Evolutionary conservation across 2,888 invertebrate genomes (phyloP), one percentile per base, ranked within the genome.

Genomic region (Brachyptera putata): DNA sequence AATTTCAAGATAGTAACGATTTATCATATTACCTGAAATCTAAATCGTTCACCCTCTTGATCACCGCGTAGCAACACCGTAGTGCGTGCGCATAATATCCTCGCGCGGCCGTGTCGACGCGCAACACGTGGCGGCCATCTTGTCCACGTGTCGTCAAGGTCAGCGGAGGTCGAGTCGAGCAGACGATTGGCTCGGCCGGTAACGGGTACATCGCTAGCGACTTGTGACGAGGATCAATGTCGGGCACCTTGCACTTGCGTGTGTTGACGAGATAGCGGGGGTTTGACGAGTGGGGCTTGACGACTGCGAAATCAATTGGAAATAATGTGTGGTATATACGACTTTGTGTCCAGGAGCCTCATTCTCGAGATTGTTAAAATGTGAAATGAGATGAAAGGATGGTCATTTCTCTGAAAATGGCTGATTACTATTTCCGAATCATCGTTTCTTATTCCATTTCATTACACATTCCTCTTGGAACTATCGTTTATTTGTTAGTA

Each of bases 211-310:
- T 73, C 71, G 76, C 78, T 61, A 82, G 80, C 65, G 83, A 81
- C 3, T 66, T 66, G 58, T 71, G 67, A 41, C 61, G 67, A 0
- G 84, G 79, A 69, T 84, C 79, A 61, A 83, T 67, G 63, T 84
- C 80, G 3, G 81, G 77, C 70, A 86, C 85, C 68, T 79, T 79
- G 68, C 86, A 87, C 68, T 78, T 80, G 37, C 81, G 75, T 69
- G 80, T 85, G 76, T 80, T 79, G 2, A 83, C 78, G 60, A 82
- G 69, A 66, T 77, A 82, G 3, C 77, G 76, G 39, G 73, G 70
- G 34, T 70, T 37, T n/a, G n/a, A n/a, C n/a, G n/a, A n/a, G n/a
- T n/a, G n/a, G n/a, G n/a, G n/a, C n/a, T n/a, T n/a, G n/a, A n/a
- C n/a, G n/a, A n/a, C n/a, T n/a, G n/a, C n/a, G n/a, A n/a, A n/a